Base-by-base conservation (phyloP, 2,888 invertebrate genomes). In the Tiphia femorata region DNA sequence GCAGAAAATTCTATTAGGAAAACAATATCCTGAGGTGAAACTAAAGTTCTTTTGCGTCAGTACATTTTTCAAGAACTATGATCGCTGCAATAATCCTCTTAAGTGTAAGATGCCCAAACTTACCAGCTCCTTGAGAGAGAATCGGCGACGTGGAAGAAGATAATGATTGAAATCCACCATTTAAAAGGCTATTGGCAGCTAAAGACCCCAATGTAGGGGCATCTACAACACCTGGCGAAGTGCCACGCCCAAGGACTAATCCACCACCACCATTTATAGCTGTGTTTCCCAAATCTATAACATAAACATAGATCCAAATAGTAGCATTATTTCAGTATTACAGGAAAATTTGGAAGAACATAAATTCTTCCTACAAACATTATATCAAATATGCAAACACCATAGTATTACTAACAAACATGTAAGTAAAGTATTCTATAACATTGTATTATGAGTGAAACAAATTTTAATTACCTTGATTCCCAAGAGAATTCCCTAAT, bases 81-180 rank as follows among this genome's bases (percentile, higher is more conserved):
- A 25, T 25, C 8, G 5, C 5, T 25, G 8, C 8, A 25, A 25
- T 25, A 46, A 14, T 21, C 19, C 12, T 2, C 12, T 4, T 14
- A 25, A n/a, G n/a, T n/a, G n/a, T 17, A 10, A 40, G 33, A 8
- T 7, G 2, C 1, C 21, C 20, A 3, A 38, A 54, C 49, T 70
- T 68, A 79, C 80, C 79, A 58, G 77, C 75, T 58, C 78, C 76
- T 65, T 82, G 86, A 37, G 87, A 86, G 46, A 87, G 78, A 73
- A 88, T 87, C 23, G 90, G 90, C 20, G 90, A 90, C 4, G 89
- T 88, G 27, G 90, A 88, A 57, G 88, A 85, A 49, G 89, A 89
- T 58, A 88, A 83, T 12, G 81, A 69, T 54, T 82, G 82, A 69
- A 77, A 83, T 53, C 83, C 83, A 33, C 89, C 88, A 79, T 87